phyloP scores from a whole-genome alignment of 2,888 invertebrate genomes.

The Cosmia pyralina region DNA sequence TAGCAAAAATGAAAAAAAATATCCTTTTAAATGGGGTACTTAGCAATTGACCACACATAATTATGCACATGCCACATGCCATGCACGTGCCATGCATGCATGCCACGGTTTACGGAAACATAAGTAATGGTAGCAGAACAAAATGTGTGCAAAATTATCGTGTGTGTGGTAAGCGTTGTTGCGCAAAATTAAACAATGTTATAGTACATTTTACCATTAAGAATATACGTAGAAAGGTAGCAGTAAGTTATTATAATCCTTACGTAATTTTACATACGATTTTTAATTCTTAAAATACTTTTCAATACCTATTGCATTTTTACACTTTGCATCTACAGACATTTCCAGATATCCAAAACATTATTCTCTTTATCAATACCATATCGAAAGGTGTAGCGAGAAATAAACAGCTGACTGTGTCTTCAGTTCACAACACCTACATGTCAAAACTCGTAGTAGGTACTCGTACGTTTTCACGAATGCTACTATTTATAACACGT shows the following conservation, averaged over 20 bases:
- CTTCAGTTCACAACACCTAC: slow-evolving; percentile 24
- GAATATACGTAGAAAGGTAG: no score
- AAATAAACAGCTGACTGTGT: slow-evolving; percentile 16
- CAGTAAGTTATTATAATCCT: no score
- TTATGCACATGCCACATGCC: no score
- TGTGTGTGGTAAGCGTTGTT: background rate
- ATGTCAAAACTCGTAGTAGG: slow-evolving; percentile 11
- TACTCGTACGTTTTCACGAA: slow-evolving; percentile 37
- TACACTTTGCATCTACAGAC: background rate
- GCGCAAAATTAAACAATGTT: slow-evolving; percentile 10
- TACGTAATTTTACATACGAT: no score
- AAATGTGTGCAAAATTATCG: slow-evolving; percentile 23
- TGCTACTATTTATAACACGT: slow-evolving; percentile 57
- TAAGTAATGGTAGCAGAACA: background rate
- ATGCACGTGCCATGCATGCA: no score
- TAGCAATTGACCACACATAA: no score
- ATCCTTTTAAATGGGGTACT: background rate
- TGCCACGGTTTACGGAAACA: background rate
- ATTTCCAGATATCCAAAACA: background rate
- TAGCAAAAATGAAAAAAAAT: background rate
- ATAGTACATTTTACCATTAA: background rate
- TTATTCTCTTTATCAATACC: background rate
- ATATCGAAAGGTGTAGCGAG: slow-evolving; percentile 3
- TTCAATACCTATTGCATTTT: background rate
- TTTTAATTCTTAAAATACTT: no score